Percentiles rank a stretch among this genome's conserved stretches.
phyloP scores from a whole-genome alignment of 2,797 vertebrate species.

The Fratercula arctica region DNA sequence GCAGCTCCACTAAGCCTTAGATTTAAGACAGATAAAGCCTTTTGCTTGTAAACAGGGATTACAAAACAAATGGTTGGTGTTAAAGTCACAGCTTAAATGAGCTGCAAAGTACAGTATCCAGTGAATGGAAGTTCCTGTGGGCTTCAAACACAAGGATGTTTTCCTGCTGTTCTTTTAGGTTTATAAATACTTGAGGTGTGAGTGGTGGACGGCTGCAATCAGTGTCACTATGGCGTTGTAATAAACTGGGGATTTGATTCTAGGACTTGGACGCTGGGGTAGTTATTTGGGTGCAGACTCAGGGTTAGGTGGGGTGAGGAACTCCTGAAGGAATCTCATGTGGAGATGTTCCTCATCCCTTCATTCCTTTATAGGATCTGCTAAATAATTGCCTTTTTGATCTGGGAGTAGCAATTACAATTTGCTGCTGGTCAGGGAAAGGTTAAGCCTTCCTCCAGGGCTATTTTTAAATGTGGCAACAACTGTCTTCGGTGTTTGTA shows the following conservation, averaged over 20 bases:
- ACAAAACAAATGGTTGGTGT: neutral
- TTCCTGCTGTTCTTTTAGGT: neutral
- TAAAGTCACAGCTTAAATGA: slow-evolving; percentile 3
- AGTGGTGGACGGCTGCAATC: neutral
- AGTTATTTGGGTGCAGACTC: neutral
- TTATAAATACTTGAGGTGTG: neutral
- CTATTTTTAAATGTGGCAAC: slow-evolving; percentile 75
- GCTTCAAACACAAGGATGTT: neutral
- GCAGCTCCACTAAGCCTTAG: neutral
- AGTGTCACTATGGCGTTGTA: fast-evolving
- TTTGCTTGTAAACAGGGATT: slow-evolving; percentile 45
- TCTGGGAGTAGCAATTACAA: slow-evolving; percentile 31
- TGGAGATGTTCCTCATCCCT: neutral
- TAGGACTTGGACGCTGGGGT: fast-evolving
- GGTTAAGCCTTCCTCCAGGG: slow-evolving; percentile 52
- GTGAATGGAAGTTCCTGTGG: neutral
- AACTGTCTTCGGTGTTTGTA: slow-evolving; percentile 60
- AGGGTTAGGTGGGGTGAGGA: neutral
- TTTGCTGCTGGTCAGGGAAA: slow-evolving; percentile 52
- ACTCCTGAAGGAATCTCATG: neutral
- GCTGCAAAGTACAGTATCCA: neutral
- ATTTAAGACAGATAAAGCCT: slow-evolving; percentile 26
- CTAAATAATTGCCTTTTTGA: slow-evolving; percentile 23
- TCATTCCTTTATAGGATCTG: neutral
- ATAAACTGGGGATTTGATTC: neutral